Evolutionary conservation across 2,797 vertebrate genomes (phyloP).

Genomic region (Takifugu ocellatus): DNA sequence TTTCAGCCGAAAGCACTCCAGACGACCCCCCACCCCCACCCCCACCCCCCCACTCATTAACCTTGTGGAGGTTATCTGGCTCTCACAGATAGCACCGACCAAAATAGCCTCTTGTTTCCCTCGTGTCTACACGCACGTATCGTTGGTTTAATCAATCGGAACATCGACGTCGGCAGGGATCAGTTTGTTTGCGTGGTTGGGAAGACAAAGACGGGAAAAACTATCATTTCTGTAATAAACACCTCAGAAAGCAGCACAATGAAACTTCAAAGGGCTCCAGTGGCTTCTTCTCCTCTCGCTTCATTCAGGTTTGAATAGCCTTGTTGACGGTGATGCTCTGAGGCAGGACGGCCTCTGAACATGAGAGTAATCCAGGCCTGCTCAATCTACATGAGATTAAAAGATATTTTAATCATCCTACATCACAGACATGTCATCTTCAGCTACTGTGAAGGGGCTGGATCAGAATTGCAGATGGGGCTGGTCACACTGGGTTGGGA

Average conservation of each 20-base stretch:
- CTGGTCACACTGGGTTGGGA: not conserved
- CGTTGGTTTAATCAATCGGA: slow-evolving; percentile 42
- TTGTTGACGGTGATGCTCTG: not conserved
- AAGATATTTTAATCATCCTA: not conserved
- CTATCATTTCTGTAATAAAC: not conserved
- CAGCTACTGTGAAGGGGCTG: slow-evolving; percentile 13
- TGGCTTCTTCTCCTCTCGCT: slow-evolving; percentile 16
- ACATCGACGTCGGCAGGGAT: slow-evolving; percentile 30
- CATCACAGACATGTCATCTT: not conserved
- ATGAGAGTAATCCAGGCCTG: slow-evolving; percentile 13
- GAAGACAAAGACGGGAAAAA: not conserved
- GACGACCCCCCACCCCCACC: slow-evolving; percentile 16
- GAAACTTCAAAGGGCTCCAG: slow-evolving; percentile 36
- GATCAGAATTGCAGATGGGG: slow-evolving; percentile 28
- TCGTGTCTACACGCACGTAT: slow-evolving; percentile 10
- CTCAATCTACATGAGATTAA: slow-evolving; percentile 14
- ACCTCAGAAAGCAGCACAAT: slow-evolving; percentile 10
- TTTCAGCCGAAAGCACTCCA: slow-evolving; percentile 47
- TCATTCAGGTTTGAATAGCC: slow-evolving; percentile 25
- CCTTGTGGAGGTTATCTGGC: slow-evolving; percentile 63
- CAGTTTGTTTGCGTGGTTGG: slow-evolving; percentile 12
- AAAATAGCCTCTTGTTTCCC: slow-evolving; percentile 64
- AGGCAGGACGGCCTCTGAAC: slow-evolving; percentile 27
- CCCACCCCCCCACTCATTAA: slow-evolving; percentile 57
- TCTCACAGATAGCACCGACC: slow-evolving; percentile 45